These are phyloP conservation scores for Heteractis magnifica DNA, from an alignment of 92 coral and sea anemone genomes.

Conservation along the genomic window DNA sequence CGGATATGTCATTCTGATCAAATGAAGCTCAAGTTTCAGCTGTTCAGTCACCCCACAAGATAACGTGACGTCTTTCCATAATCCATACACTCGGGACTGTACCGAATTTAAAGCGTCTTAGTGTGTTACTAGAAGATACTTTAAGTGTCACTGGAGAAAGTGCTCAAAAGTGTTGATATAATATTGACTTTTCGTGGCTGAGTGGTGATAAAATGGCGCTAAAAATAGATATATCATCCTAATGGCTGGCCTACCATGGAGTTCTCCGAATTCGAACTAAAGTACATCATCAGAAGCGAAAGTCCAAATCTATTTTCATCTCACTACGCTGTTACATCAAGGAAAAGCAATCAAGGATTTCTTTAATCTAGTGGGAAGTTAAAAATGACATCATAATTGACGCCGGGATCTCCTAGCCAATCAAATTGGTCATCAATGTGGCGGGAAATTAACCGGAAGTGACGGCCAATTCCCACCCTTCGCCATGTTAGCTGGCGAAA, in stretches of 20 bases:
- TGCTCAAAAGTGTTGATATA: not conserved
- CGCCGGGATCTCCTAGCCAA: slow-evolving; percentile 17
- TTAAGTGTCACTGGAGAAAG: not conserved
- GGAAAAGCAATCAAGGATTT: not conserved
- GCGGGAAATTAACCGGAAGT: slow-evolving; percentile 35
- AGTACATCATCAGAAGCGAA: not conserved
- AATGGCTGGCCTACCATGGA: not conserved
- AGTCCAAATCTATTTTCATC: not conserved
- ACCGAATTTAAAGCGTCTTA: slow-evolving; percentile 1
- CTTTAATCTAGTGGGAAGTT: slow-evolving; percentile 3
- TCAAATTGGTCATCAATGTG: slow-evolving; percentile 10
- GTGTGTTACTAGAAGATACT: not conserved
- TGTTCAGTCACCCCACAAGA: not conserved
- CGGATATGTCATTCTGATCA: slow-evolving; percentile 26
- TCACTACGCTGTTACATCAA: not conserved
- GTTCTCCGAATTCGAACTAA: not conserved
- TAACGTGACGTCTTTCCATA: not conserved
- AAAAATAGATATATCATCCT: not conserved
- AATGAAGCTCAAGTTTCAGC: slow-evolving; percentile 17
- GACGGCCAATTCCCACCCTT: slow-evolving; percentile 24
- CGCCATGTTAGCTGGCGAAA: slow-evolving; percentile 13
- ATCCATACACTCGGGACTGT: not conserved
- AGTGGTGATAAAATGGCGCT: not conserved
- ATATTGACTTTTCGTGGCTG: not conserved
- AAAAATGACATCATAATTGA: slow-evolving; percentile 4